Evolutionary conservation across 2,797 vertebrate genomes (phyloP).

Genomic region (Chaetophractus vellerosus): DNA sequence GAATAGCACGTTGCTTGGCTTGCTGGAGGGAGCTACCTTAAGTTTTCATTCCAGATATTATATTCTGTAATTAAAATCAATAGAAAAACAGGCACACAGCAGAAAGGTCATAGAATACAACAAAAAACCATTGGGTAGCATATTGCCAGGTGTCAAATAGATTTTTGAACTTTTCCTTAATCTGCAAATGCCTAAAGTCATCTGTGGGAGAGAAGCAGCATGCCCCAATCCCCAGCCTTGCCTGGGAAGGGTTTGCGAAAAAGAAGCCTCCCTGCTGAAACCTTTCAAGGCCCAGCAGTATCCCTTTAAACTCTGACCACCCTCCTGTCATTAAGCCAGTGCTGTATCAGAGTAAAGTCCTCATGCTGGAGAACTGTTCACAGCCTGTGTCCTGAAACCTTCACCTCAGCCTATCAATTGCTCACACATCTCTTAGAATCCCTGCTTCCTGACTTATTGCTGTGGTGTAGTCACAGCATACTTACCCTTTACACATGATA

Average conservation of each 20-base stretch:
- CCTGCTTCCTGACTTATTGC: constrained; percentile 12
- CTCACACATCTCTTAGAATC: background rate
- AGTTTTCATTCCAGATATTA: constrained; percentile 93
- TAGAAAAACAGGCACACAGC: constrained; percentile 94
- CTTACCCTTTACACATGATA: background rate
- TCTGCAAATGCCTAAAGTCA: constrained; percentile 88
- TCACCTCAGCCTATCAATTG: background rate
- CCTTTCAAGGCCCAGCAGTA: background rate
- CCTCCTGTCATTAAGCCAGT: background rate
- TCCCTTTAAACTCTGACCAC: constrained; percentile 26
- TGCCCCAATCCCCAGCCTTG: background rate
- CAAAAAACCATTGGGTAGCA: constrained; percentile 91
- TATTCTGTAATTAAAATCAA: constrained; percentile 98
- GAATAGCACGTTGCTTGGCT: constrained; percentile 89
- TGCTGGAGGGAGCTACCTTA: constrained; percentile 93
- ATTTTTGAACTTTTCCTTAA: constrained; percentile 95
- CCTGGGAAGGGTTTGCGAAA: constrained; percentile 45
- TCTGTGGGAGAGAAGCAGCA: constrained; percentile 69
- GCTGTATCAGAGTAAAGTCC: background rate
- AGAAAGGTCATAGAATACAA: constrained; percentile 95
- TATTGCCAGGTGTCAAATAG: constrained; percentile 93
- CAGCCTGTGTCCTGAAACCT: background rate
- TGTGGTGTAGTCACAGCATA: background rate
- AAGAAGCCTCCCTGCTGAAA: constrained; percentile 33
- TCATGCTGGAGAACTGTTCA: background rate